Base-by-base conservation (phyloP, 1,140 invertebrate genomes). In the Drosophila nebulosa region DNA sequence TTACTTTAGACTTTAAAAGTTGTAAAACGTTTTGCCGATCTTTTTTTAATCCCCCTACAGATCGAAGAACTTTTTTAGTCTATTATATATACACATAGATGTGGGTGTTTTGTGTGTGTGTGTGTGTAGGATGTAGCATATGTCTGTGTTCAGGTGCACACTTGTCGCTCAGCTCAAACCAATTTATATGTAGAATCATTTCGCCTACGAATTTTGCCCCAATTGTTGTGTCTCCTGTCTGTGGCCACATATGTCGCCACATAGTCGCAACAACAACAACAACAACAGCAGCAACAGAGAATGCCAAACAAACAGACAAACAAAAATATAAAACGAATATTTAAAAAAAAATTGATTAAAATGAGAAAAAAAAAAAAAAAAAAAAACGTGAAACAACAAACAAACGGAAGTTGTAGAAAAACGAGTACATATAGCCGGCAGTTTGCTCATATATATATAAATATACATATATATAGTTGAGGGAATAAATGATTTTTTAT, bases 181-280 rank as follows among this genome's bases (percentile, higher is more conserved):
- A 72, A 73, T 72, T 2, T 32, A 10, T 64, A 64, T 73, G 58
- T 73, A 59, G 70, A 73, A 46, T 46, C 39, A 46, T 46, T 10
- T n/a, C 18, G 39, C 39, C 16, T 46, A 69, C 69, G 50, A 58
- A 62, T 74, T 74, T 30, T 59, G 70, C 26, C 22, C 9, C 24
- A 26, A 27, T 53, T 55, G 36, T 59, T 60, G 60, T 64, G 65
- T 72, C 70, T 65, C 61, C 58, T 65, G 69, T 69, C 76, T 84
- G 81, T 85, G 81, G 81, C 81, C 81, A 85, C 81, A 85, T 70
- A 74, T 86, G 81, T 79, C 81, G 81, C 80, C 80, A 64, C 79
- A 84, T 76, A 85, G 79, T 76, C 80, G 78, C 68, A 51, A 60
- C 39, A 64, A 61, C 64, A 62, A 73, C 55, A 77, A 79, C 80